These are phyloP conservation scores for Sinocyclocheilus maitianheensis DNA, from an alignment of 2,113 vertebrate genomes.

Conservation along the genomic window DNA sequence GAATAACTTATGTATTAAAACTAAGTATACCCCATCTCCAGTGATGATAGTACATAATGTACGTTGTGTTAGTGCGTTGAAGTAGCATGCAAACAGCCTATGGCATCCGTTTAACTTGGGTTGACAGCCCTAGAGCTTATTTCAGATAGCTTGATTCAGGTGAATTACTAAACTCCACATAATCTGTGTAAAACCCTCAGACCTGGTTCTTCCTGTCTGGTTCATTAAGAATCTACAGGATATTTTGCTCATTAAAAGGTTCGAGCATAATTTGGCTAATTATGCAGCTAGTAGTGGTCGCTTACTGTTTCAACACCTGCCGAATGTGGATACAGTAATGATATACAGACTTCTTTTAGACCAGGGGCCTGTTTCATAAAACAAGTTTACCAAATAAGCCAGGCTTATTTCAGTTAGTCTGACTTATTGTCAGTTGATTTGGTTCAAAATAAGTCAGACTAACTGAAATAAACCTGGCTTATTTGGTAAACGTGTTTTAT, in stretches of 20 bases:
- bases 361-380: no score
- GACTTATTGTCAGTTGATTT: no score
- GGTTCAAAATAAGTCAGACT: no score
- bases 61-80: not conserved
- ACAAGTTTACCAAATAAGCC: no score
- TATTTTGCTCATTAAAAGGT: slow-evolving; percentile 22
- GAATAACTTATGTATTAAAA: no score
- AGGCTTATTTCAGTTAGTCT: no score
- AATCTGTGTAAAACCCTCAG: not conserved
- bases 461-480: no score
- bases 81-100: not conserved
- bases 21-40: no score
- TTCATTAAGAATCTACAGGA: not conserved
- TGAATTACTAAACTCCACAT: not conserved
- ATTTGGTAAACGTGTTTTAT: no score
- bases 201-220: not conserved
- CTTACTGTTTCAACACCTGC: not conserved
- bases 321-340: not conserved
- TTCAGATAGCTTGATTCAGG: not conserved
- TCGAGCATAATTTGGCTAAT: not conserved
- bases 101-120: not conserved
- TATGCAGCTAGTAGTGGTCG: not conserved
- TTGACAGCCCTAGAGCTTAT: not conserved
- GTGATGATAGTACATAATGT: not conserved
- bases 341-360: not conserved